phyloP scores from a whole-genome alignment of 1,140 invertebrate species.

The Leptinotarsa texana region DNA sequence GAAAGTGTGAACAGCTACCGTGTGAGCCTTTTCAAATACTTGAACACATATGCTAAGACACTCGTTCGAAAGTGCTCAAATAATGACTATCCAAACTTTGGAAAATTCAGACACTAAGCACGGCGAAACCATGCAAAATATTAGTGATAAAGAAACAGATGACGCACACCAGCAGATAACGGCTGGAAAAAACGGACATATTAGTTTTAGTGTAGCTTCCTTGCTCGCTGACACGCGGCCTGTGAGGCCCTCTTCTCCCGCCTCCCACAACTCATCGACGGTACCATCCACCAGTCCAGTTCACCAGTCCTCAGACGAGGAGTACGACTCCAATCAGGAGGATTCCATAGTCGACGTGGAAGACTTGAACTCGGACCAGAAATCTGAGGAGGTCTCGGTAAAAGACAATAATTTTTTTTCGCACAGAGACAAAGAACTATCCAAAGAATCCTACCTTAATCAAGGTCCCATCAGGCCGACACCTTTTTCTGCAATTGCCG shows the following conservation, averaged over 20 bases:
- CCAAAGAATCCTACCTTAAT: conserved; percentile 47
- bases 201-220: conserved; percentile 72
- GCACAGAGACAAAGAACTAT: conserved; percentile 41
- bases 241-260: conserved; percentile 49
- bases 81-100: conserved; percentile 55
- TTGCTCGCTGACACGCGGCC: conserved; percentile 68
- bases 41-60: conserved; percentile 48
- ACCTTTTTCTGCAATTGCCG: conserved; percentile 68
- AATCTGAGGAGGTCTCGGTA: conserved; percentile 33
- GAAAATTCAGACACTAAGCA: conserved; percentile 48
- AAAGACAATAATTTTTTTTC: conserved; percentile 43
- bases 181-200: conserved; percentile 56
- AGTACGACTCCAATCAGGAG: conserved; percentile 68
- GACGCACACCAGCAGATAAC: conserved; percentile 43
- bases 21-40: conserved; percentile 2
- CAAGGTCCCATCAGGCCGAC: conserved; percentile 67
- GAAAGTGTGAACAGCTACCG: conserved; percentile 30
- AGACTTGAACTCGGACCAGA: conserved; percentile 63
- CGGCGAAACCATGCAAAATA: conserved; percentile 56
- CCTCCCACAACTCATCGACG: conserved; percentile 47
- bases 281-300: conserved; percentile 52
- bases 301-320: conserved; percentile 63
- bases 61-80: conserved; percentile 50
- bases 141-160: conserved; percentile 56
- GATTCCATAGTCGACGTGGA: conserved; percentile 71